Percentiles rank a stretch among this genome's conserved stretches.
These are phyloP conservation scores for Plectrocnemia conspersa DNA, from an alignment of 1,140 invertebrate genomes.

Conservation along the genomic window DNA sequence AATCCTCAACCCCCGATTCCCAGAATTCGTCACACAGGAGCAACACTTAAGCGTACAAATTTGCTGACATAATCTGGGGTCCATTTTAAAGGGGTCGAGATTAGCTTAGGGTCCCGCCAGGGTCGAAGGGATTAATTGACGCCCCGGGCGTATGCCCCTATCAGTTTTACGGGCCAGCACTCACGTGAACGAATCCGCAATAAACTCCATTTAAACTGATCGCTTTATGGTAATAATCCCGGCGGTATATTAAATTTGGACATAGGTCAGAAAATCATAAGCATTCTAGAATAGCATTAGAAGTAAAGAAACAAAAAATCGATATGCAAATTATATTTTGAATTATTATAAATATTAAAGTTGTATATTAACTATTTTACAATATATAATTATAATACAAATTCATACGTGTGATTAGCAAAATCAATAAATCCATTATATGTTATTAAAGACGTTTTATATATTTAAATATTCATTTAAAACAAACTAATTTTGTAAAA, in stretches of 20 bases:
- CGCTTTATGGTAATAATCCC: conserved; percentile 23
- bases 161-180: not conserved
- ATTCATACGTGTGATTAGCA: too few relatives aligned
- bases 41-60: conserved; percentile 29
- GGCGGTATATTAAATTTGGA: conserved; percentile 22
- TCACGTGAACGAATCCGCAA: conserved; percentile 12
- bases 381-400: too few relatives aligned
- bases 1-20: conserved; percentile 14
- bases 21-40: conserved; percentile 22
- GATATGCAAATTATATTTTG: too few relatives aligned
- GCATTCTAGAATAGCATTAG: too few relatives aligned
- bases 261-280: too few relatives aligned
- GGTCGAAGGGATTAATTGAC: conserved; percentile 2
- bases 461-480: too few relatives aligned
- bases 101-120: not conserved
- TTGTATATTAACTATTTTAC: too few relatives aligned
- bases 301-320: too few relatives aligned
- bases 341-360: too few relatives aligned
- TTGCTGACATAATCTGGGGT: conserved; percentile 28
- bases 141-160: not conserved
- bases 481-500: too few relatives aligned
- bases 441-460: too few relatives aligned
- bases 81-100: conserved; percentile 1
- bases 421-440: too few relatives aligned
- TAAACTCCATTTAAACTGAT: conserved; percentile 25